Percentiles rank a stretch among this genome's conserved stretches.
Evolutionary conservation across 2,797 vertebrate species (phyloP).

Genomic region (Anguilla pacifica): DNA sequence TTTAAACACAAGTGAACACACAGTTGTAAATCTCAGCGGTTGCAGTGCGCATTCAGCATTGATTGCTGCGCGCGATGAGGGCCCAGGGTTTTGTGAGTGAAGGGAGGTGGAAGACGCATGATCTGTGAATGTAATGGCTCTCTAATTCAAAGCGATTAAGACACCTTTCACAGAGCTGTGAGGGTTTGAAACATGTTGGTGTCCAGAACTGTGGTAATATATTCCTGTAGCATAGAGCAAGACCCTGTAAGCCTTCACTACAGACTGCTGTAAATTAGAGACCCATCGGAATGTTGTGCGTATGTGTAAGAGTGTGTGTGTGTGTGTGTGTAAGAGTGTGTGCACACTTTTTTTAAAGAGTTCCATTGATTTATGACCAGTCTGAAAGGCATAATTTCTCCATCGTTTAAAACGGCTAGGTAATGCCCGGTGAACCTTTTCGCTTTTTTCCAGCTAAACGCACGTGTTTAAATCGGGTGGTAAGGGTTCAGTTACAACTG

Average conservation of each 20-base stretch:
- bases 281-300: slow-evolving; percentile 52
- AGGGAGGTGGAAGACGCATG: slow-evolving; percentile 28
- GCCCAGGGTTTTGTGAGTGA: slow-evolving; percentile 17
- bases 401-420: slow-evolving; percentile 63
- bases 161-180: not conserved
- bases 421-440: slow-evolving; percentile 69
- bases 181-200: slow-evolving; percentile 36
- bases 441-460: slow-evolving; percentile 63
- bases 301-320: slow-evolving; percentile 8
- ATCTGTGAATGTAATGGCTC: slow-evolving; percentile 32
- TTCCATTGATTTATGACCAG: slow-evolving; percentile 68
- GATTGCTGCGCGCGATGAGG: slow-evolving; percentile 40
- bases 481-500: slow-evolving; percentile 61
- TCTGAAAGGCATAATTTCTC: slow-evolving; percentile 55
- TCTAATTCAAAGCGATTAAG: not conserved
- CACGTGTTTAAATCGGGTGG: slow-evolving; percentile 67
- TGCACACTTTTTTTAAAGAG: slow-evolving; percentile 5
- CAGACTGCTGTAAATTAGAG: slow-evolving; percentile 58
- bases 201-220: slow-evolving; percentile 52
- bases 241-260: slow-evolving; percentile 55
- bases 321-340: slow-evolving; percentile 25
- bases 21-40: not conserved
- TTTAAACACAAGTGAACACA: not conserved
- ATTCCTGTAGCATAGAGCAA: slow-evolving; percentile 49
- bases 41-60: not conserved